Percentiles rank a stretch among this genome's conserved stretches.
Evolutionary conservation across 2,797 vertebrate species (phyloP).

Genomic region (Rallus crepitans): DNA sequence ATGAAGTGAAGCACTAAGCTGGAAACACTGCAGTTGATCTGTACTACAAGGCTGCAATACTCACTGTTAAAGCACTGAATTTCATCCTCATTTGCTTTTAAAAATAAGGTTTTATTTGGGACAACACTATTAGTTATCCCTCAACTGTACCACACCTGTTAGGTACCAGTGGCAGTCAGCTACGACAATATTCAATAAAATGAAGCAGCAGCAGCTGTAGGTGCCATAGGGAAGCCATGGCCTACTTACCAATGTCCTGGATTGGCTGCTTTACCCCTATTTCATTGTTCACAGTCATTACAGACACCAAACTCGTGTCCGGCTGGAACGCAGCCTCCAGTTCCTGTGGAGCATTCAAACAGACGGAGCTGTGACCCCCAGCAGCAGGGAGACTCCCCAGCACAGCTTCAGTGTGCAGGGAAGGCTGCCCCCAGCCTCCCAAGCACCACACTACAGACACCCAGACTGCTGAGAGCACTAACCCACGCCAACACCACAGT

Average conservation of each 20-base stretch:
- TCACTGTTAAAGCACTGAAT: background rate
- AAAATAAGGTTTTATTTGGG: background rate
- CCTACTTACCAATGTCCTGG: constrained; percentile 88
- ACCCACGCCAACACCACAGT: rapidly evolving
- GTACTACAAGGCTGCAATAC: background rate
- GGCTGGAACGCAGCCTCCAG: constrained; percentile 87
- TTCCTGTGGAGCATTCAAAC: constrained; percentile 61
- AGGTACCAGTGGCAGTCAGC: background rate
- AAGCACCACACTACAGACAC: too few species aligned
- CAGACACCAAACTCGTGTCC: constrained; percentile 92
- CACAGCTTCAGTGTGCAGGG: background rate
- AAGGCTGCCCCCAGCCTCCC: background rate
- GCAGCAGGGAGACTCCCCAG: background rate
- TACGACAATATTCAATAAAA: background rate
- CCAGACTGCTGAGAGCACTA: background rate
- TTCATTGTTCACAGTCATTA: constrained; percentile 97
- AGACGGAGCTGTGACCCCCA: background rate
- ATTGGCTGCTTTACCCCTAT: constrained; percentile 95
- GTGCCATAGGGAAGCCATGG: background rate
- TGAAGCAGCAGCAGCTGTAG: background rate
- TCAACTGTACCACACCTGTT: background rate
- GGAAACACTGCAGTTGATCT: background rate
- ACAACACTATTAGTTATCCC: background rate
- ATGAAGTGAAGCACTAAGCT: background rate
- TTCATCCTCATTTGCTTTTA: background rate